phyloP scores from a whole-genome alignment of 2,113 vertebrate species.

The Lota lota region DNA sequence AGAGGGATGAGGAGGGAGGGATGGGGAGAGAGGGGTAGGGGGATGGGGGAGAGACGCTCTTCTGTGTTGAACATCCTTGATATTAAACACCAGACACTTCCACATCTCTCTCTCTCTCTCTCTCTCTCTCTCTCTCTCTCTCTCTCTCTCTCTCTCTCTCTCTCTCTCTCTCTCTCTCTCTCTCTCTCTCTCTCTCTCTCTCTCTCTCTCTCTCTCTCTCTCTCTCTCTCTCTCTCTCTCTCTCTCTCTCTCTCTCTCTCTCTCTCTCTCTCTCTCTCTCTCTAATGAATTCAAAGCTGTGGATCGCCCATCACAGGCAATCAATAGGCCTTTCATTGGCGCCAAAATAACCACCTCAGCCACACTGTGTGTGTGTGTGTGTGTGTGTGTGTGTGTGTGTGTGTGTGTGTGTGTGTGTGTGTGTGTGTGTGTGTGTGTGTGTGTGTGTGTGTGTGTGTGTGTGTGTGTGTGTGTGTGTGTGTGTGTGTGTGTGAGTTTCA shows the following conservation, averaged over 20 bases:
- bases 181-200: neutral
- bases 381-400: constrained; percentile 24
- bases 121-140: too few species aligned
- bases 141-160: too few species aligned
- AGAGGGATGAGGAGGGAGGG: neutral
- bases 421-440: constrained; percentile 20
- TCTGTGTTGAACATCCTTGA: too few species aligned
- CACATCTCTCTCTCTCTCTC: neutral
- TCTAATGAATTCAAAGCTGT: constrained; percentile 77
- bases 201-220: neutral
- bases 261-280: constrained; percentile 1
- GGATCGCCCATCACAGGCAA: constrained; percentile 73
- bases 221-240: constrained; percentile 10
- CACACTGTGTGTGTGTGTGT: constrained; percentile 17
- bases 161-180: constrained; percentile 9
- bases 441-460: constrained; percentile 19
- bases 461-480: constrained; percentile 24
- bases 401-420: constrained; percentile 41
- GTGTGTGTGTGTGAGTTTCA: constrained; percentile 43
- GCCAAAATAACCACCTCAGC: constrained; percentile 64
- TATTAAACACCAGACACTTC: neutral
- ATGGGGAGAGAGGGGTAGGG: neutral
- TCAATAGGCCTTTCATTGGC: constrained; percentile 81
- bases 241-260: constrained; percentile 9
- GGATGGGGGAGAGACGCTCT: too few species aligned